Conservation (phyloP, 2,113 vertebrate species). For the Plotosus lineatus region DNA sequence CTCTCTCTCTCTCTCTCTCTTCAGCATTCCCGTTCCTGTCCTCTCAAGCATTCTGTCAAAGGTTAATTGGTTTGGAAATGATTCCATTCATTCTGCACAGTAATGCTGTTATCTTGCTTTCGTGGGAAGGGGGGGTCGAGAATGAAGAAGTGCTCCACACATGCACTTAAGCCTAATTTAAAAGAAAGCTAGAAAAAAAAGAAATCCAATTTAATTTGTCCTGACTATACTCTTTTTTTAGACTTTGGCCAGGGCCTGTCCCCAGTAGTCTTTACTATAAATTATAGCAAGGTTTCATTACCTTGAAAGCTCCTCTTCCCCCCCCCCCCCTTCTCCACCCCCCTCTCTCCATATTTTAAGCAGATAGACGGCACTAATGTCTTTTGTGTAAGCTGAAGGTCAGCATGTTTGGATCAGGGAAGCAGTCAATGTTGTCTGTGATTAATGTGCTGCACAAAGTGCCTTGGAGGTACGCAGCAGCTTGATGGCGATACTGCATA, state of each 20-base stretch:
- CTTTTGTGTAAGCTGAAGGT: slow-evolving; percentile 83
- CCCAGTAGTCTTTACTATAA: slow-evolving; percentile 78
- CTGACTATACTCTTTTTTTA: slow-evolving; percentile 58
- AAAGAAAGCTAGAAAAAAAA: slow-evolving; percentile 66
- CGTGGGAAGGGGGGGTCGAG: slow-evolving; percentile 55
- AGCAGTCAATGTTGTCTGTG: slow-evolving; percentile 74
- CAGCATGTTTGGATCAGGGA: slow-evolving; percentile 74
- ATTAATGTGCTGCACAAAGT: slow-evolving; percentile 80
- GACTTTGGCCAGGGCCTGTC: slow-evolving; percentile 67
- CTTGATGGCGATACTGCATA: slow-evolving; percentile 63
- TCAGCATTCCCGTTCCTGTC: slow-evolving; percentile 70
- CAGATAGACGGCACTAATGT: slow-evolving; percentile 76
- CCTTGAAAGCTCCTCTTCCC: slow-evolving; percentile 72
- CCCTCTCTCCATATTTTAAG: slow-evolving; percentile 67
- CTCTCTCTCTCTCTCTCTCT: slow-evolving; percentile 25
- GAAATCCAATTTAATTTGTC: slow-evolving; percentile 79
- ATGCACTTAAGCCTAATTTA: slow-evolving; percentile 79
- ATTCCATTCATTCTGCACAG: slow-evolving; percentile 79
- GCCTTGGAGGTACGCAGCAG: slow-evolving; percentile 71
- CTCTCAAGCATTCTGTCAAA: slow-evolving; percentile 80
- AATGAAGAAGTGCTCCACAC: slow-evolving; percentile 69
- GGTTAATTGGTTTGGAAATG: slow-evolving; percentile 87
- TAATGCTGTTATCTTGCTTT: slow-evolving; percentile 85
- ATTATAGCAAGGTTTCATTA: slow-evolving; percentile 84
- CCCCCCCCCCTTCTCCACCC: slow-evolving; percentile 22